Conservation (phyloP, 92 coral and sea anemone genomes). For the Plumapathes pennacea region DNA sequence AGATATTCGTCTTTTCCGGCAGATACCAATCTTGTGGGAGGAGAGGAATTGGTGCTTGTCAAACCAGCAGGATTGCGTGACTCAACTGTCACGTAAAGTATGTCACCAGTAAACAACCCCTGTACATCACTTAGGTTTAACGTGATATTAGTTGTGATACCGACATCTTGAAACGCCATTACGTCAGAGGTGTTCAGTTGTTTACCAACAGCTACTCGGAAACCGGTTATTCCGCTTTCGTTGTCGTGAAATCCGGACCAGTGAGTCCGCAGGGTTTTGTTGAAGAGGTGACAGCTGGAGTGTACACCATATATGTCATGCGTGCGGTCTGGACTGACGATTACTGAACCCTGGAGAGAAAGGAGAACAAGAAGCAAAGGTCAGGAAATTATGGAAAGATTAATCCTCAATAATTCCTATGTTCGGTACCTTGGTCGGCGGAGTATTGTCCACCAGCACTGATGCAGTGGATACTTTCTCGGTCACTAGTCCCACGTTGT, state of each 20-base stretch:
- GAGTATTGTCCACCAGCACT: constrained; percentile 77
- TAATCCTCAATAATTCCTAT: too few species aligned
- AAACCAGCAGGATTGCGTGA: constrained; percentile 80
- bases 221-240: constrained; percentile 71
- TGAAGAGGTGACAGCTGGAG: constrained; percentile 77
- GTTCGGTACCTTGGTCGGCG: constrained; percentile 88
- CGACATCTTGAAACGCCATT: constrained; percentile 45
- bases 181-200: constrained; percentile 39
- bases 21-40: constrained; percentile 79
- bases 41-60: constrained; percentile 49
- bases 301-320: constrained; percentile 82
- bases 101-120: constrained; percentile 65
- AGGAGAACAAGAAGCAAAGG: too few species aligned
- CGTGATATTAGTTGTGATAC: constrained; percentile 51
- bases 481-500: constrained; percentile 57
- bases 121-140: constrained; percentile 16
- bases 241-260: constrained; percentile 81
- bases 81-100: constrained; percentile 69
- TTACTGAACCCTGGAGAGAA: constrained; percentile 67
- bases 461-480: constrained; percentile 35
- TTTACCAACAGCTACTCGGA: constrained; percentile 68
- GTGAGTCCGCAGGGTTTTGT: constrained; percentile 79
- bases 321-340: constrained; percentile 81
- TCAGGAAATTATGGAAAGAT: too few species aligned
- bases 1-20: constrained; percentile 34